Evolutionary conservation across 2,797 vertebrate species (phyloP), one percentile per base, ranked within the genome.

Genomic region (Poeciliopsis paucimaculata): DNA sequence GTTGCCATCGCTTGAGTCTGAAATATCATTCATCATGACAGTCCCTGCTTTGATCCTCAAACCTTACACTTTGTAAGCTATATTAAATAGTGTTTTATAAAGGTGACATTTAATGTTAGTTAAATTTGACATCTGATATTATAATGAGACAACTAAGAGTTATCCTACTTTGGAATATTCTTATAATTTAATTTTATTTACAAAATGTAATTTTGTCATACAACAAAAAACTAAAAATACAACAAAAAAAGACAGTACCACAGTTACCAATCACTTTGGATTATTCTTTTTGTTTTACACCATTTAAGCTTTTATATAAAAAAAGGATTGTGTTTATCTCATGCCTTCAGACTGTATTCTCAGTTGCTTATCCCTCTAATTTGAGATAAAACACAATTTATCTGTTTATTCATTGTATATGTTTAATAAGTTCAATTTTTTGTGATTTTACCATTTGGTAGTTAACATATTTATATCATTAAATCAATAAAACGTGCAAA

Each of bases 31-130:
- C 53, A 57, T n/a, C 26, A 5, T 13, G 53, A 57, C 53, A 57
- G 16, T 20, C 76, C 74, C 41, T 36, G 86, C 87, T 89, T 91
- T 90, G 87, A 93, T 93, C 84, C 86, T 88, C 23, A 46, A 81
- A 82, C 87, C 55, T 72, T 85, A 74, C 70, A 72, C 84, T 87
- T 92, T 82, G 88, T 89, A 92, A 84, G 84, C 82, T 31, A 53
- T 81, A 82, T 89, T 81, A 79, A 89, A 88, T 66, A 49, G 11
- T 23, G 43, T 77, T 81, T 76, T 78, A 81, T 87, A 90, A 87
- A 93, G 85, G 88, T 82, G 79, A 81, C 77, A 74, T 85, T 77
- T 87, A 88, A 86, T 90, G 87, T 73, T 77, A 60, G 31, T 75
- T 80, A 84, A 66, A 73, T 89, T 84, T 87, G 88, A 90, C 86